A percentile compares a stretch with the other conserved stretches of the same genome.
These are phyloP conservation scores for Carcina quercana DNA, from an alignment of 2,888 invertebrate species.

Conservation along the genomic window DNA sequence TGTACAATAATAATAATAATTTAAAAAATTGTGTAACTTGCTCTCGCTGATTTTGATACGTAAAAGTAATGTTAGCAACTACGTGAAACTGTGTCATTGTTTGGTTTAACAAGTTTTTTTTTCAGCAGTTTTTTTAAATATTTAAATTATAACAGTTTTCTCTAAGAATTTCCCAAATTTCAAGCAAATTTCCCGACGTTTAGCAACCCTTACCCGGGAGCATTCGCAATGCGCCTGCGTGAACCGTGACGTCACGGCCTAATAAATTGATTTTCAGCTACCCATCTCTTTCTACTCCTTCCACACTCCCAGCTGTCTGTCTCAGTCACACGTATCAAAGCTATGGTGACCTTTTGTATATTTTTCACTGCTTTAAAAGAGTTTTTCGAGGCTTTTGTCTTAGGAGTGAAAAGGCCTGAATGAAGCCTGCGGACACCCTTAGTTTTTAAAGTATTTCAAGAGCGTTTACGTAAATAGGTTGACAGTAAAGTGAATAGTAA, in stretches of 20 bases:
- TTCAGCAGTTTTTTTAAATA: too few relatives aligned
- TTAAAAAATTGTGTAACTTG: too few relatives aligned
- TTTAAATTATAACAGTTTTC: constrained; percentile 2
- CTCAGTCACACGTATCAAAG: constrained; percentile 48
- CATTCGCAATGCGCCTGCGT: constrained; percentile 53
- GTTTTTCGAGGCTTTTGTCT: constrained; percentile 59
- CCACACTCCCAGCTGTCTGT: constrained; percentile 15
- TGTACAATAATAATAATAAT: too few relatives aligned
- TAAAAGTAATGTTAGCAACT: too few relatives aligned
- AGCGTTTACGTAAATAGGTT: not conserved
- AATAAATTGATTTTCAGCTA: constrained; percentile 74
- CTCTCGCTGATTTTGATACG: too few relatives aligned
- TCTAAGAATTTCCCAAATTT: constrained; percentile 10
- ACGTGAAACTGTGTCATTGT: too few relatives aligned
- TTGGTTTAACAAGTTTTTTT: too few relatives aligned
- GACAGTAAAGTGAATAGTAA: not conserved
- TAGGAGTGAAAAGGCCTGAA: constrained; percentile 50
- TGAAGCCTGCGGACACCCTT: constrained; percentile 30
- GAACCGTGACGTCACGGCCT: constrained; percentile 66
- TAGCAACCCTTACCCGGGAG: constrained; percentile 62
- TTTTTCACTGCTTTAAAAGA: constrained; percentile 56
- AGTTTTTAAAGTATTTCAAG: constrained; percentile 1
- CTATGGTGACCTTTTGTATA: constrained; percentile 66
- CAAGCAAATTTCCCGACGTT: constrained; percentile 19
- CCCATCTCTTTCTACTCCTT: constrained; percentile 35